Evolutionary conservation across 2,888 invertebrate genomes (phyloP), one percentile per base, ranked within the genome.

Genomic region (Andrena hattorfiana): DNA sequence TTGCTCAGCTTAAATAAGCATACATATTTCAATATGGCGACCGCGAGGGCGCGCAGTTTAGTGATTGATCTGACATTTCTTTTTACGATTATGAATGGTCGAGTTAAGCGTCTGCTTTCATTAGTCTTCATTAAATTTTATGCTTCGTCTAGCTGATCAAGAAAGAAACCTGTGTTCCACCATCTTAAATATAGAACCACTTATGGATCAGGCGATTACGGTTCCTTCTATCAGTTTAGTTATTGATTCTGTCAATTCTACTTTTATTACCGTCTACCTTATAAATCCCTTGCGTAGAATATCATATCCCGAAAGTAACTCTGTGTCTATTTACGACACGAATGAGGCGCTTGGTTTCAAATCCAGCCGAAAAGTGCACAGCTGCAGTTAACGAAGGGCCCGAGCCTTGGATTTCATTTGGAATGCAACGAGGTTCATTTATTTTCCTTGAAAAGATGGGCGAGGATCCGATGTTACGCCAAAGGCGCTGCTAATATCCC

Each of bases 391-490:
- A 32, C 20, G n/a, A 23, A 59, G 13, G 30, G 4, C 5, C 13
- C 3, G 35, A n/a, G 30, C 28, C 48, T 42, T 74, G 51, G 51
- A 74, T 77, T 51, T 51, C 20, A 8, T 1, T 32, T 26, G 26
- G 13, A 48, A 69, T 62, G 42, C 68, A 35, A 48, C 20, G 23
- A 8, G n/a, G 7, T 23, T 20, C 20, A 59, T 76, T 63, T 56
- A 63, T 79, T 64, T 76, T 63, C 62, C 26, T 10, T 48, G 26
- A 54, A 56, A 42, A 59, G 64, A 56, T 62, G 56, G 56, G 26
- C 76, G 54, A 68, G 68, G 48, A 32, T 62, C 68, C 20, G 13
- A 23, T 10, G 69, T 28, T 63, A 16, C 70, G 32, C 59, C 64
- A 4, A 51, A 64, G 63, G 78, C 64, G 42, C 13, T 20, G 35